Evolutionary conservation across 2,888 invertebrate genomes (phyloP).

Genomic region (Euspilapteryx auroguttella): DNA sequence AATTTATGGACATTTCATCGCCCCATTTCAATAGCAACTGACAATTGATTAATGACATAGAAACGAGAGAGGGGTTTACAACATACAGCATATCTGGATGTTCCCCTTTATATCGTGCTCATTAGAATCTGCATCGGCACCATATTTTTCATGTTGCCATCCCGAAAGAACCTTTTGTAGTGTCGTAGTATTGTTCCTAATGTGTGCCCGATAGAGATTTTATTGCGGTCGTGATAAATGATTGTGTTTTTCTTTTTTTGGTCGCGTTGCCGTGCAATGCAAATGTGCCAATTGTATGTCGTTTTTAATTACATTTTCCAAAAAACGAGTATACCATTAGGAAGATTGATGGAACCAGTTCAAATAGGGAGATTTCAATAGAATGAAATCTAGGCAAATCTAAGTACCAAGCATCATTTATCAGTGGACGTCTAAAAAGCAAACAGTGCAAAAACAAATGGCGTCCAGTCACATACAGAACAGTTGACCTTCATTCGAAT

Average conservation of each 20-base stretch:
- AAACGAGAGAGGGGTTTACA: slow-evolving; percentile 11
- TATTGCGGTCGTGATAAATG: background rate
- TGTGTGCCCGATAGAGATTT: slow-evolving; percentile 13
- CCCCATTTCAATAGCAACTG: slow-evolving; percentile 47
- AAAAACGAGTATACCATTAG: too few relatives aligned
- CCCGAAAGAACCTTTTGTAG: slow-evolving; percentile 13
- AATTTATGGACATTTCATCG: slow-evolving; percentile 43
- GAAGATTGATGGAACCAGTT: too few relatives aligned
- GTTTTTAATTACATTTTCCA: too few relatives aligned
- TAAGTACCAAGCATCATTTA: too few relatives aligned
- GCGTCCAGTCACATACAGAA: too few relatives aligned
- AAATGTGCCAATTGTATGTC: too few relatives aligned
- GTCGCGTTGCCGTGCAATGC: too few relatives aligned
- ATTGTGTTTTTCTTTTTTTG: background rate
- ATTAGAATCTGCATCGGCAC: slow-evolving; percentile 18
- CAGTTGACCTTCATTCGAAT: too few relatives aligned
- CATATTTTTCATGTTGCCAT: slow-evolving; percentile 14
- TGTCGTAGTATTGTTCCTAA: slow-evolving; percentile 14
- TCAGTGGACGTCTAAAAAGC: too few relatives aligned
- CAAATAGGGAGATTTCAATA: too few relatives aligned
- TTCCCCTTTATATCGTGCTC: slow-evolving; percentile 12
- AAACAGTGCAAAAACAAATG: too few relatives aligned
- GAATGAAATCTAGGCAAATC: too few relatives aligned
- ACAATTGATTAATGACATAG: slow-evolving; percentile 48
- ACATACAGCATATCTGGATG: slow-evolving; percentile 3